These are phyloP conservation scores for Sapayoa aenigma DNA, from an alignment of 2,113 vertebrate genomes.

Conservation along the genomic window DNA sequence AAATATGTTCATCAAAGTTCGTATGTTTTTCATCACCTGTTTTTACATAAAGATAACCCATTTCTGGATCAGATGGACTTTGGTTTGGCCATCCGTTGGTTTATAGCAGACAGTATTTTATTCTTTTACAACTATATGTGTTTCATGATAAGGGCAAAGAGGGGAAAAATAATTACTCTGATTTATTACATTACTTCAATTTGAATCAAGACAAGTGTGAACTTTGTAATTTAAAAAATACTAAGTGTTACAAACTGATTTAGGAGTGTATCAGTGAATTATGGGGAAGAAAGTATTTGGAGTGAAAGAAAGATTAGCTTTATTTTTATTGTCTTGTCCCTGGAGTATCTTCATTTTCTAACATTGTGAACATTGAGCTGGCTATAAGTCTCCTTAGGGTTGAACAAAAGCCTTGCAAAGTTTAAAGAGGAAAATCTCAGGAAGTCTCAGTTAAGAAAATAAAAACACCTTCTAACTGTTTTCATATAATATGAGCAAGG, in stretches of 20 bases:
- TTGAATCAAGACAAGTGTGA: not conserved
- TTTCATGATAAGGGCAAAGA: not conserved
- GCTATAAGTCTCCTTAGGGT: not conserved
- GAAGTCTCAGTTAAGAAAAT: not conserved
- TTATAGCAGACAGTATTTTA: not conserved
- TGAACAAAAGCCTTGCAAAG: not conserved
- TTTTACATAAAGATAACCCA: not conserved
- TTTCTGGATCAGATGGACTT: not conserved
- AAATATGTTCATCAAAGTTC: not conserved
- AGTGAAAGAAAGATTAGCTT: not conserved
- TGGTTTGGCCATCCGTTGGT: not conserved
- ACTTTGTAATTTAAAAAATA: not conserved
- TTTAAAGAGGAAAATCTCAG: not conserved
- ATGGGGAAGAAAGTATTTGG: not conserved
- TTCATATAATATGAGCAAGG: not conserved
- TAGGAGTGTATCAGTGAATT: not conserved
- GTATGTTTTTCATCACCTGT: not conserved
- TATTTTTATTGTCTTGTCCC: not conserved
- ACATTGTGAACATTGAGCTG: not conserved
- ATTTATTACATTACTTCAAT: not conserved
- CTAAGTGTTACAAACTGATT: not conserved
- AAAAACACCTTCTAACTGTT: not conserved
- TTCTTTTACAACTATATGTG: not conserved
- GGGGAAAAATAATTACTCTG: not conserved
- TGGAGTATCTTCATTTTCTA: not conserved